These are phyloP conservation scores for Agrochola macilenta DNA, from an alignment of 2,888 invertebrate genomes.

Conservation along the genomic window DNA sequence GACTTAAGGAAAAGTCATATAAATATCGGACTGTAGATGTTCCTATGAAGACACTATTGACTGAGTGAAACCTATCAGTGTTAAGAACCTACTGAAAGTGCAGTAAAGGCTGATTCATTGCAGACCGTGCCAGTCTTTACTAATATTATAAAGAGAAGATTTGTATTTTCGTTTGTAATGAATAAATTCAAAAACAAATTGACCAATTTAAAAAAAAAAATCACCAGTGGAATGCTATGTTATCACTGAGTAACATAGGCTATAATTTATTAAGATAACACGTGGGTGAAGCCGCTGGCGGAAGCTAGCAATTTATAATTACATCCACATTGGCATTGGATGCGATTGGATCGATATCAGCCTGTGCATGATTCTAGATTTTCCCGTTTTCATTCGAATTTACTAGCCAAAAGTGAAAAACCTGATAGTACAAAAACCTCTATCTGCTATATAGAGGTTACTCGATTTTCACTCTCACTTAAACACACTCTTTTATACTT, in stretches of 20 bases:
- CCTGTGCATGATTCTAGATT: not conserved
- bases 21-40: not conserved
- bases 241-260: too few species aligned
- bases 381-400: not conserved
- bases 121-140: not conserved
- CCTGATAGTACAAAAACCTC: not conserved
- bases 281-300: too few species aligned
- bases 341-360: not conserved
- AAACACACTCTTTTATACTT: not conserved
- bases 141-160: too few species aligned
- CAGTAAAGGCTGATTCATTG: not conserved
- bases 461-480: not conserved
- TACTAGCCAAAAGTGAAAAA: not conserved
- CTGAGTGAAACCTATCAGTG: not conserved
- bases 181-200: too few species aligned
- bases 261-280: too few species aligned
- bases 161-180: too few species aligned
- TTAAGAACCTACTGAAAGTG: not conserved
- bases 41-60: not conserved
- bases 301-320: too few species aligned
- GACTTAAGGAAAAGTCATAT: slow-evolving; percentile 24
- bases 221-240: too few species aligned
- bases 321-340: not conserved
- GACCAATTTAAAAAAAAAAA: too few species aligned
- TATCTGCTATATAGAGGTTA: not conserved